Percentiles rank a stretch among this genome's conserved stretches.
These are phyloP conservation scores for Choloepus didactylus DNA, from an alignment of 2,797 vertebrate genomes.

Conservation along the genomic window DNA sequence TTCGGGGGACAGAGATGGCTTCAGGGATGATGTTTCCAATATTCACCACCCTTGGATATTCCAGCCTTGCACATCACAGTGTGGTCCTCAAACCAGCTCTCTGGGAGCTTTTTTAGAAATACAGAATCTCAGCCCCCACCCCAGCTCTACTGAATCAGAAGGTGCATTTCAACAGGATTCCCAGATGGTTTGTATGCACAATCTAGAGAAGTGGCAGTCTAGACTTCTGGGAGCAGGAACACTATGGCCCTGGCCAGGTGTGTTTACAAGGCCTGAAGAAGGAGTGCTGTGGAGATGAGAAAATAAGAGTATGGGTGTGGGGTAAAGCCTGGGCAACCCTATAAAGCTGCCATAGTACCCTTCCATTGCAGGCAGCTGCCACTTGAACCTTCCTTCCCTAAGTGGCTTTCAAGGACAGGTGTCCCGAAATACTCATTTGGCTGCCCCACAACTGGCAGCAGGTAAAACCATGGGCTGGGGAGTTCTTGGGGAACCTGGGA, in stretches of 20 bases:
- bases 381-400: not conserved
- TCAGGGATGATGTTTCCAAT: not conserved
- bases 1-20: not conserved
- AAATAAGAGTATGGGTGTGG: rapidly evolving
- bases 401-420: not conserved
- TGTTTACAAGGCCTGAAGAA: not conserved
- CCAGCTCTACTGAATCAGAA: not conserved
- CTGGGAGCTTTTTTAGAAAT: not conserved
- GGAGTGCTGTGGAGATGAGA: not conserved
- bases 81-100: not conserved
- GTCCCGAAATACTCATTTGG: not conserved
- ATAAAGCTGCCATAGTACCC: not conserved
- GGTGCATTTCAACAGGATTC: not conserved
- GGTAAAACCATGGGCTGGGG: not conserved
- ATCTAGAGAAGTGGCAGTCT: not conserved
- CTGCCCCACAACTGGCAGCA: not conserved
- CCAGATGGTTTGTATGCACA: not conserved
- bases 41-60: not conserved
- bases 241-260: not conserved
- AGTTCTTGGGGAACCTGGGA: not conserved
- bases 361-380: too few relatives aligned
- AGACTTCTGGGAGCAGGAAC: not conserved
- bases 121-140: not conserved
- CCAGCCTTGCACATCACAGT: not conserved
- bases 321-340: not conserved